phyloP scores from a whole-genome alignment of 2,888 invertebrate species.

The Eudemis profundana region DNA sequence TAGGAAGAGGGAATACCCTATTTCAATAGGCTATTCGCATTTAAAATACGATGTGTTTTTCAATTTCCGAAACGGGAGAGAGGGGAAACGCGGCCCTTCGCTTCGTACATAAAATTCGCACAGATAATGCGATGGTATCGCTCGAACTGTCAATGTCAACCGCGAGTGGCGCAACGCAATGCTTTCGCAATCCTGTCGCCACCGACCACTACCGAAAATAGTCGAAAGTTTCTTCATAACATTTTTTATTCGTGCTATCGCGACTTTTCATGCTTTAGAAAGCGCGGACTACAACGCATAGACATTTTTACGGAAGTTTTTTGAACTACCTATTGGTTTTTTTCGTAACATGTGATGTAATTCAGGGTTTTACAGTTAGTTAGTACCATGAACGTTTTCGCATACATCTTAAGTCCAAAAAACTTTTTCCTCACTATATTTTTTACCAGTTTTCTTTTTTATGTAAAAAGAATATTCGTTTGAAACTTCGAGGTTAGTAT shows the following conservation, averaged over 20 bases:
- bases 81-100: conserved; percentile 17
- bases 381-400: too few species aligned
- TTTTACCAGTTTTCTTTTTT: too few species aligned
- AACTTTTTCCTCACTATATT: too few species aligned
- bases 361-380: background rate
- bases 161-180: conserved; percentile 62
- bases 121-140: conserved; percentile 29
- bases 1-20: background rate
- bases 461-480: too few species aligned
- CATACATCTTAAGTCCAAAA: too few species aligned
- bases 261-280: conserved; percentile 33
- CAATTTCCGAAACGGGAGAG: conserved; percentile 12
- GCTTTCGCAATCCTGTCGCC: conserved; percentile 77
- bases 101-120: conserved; percentile 8
- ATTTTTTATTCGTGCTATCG: conserved; percentile 33
- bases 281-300: conserved; percentile 4
- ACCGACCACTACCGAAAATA: conserved; percentile 70
- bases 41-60: conserved; percentile 19
- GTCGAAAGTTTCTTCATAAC: conserved; percentile 68
- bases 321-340: background rate
- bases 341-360: background rate
- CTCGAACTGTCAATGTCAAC: conserved; percentile 43
- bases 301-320: background rate
- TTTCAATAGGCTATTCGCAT: conserved; percentile 9
- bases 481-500: too few species aligned